Percentiles rank a stretch among this genome's conserved stretches.
Evolutionary conservation across 1,140 invertebrate genomes (phyloP).

Genomic region (Aphaenogaster floridana): DNA sequence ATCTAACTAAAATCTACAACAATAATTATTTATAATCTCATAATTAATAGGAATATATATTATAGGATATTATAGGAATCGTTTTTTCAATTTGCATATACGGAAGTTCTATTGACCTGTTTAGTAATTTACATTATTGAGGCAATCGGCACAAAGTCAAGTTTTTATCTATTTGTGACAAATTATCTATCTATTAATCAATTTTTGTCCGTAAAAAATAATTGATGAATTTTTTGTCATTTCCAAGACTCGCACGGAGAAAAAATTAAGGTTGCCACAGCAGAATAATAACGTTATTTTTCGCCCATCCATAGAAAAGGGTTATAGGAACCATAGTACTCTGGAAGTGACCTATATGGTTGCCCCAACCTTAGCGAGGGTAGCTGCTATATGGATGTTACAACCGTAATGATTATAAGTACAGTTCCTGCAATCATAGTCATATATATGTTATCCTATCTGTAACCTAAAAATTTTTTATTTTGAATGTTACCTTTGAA

Average conservation of each 20-base stretch:
- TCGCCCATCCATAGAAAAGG: too few relatives aligned
- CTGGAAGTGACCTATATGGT: too few relatives aligned
- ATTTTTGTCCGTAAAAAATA: not conserved
- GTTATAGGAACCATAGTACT: too few relatives aligned
- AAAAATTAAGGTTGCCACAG: too few relatives aligned
- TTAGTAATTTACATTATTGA: conserved; percentile 17
- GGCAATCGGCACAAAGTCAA: not conserved
- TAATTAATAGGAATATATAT: not conserved
- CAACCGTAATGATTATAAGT: too few relatives aligned
- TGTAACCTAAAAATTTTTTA: too few relatives aligned
- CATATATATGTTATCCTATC: too few relatives aligned
- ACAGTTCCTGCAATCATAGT: too few relatives aligned
- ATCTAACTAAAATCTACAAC: conserved; percentile 4
- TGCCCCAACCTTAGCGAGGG: too few relatives aligned
- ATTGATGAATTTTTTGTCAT: not conserved
- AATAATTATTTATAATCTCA: conserved; percentile 24
- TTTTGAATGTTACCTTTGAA: too few relatives aligned
- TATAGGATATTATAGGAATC: not conserved
- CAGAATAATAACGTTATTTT: too few relatives aligned
- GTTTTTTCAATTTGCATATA: not conserved
- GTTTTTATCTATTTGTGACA: not conserved
- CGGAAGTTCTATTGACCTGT: not conserved
- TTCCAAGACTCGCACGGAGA: not conserved
- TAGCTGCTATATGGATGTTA: too few relatives aligned
- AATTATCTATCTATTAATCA: not conserved